Conservation (phyloP, 1,140 invertebrate genomes). For the Drosophila punjabiensis region DNA sequence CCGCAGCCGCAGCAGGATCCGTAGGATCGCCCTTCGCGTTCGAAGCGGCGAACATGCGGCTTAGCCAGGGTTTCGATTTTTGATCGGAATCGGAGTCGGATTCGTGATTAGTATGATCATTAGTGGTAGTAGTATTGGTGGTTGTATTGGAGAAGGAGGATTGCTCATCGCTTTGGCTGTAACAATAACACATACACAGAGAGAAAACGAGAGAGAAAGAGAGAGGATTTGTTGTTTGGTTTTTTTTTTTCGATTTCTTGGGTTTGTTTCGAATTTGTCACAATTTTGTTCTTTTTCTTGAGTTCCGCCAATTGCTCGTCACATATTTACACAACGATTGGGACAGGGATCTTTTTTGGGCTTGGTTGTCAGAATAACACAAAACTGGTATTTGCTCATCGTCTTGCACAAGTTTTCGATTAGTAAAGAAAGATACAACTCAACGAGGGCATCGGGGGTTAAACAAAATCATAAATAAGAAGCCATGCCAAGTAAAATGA, state of each 20-base stretch:
- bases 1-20: slow-evolving; percentile 37
- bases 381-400: slow-evolving; percentile 38
- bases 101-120: slow-evolving; percentile 73
- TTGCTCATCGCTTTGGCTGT: slow-evolving; percentile 82
- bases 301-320: slow-evolving; percentile 50
- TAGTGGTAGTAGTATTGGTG: slow-evolving; percentile 75
- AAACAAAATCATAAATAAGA: slow-evolving; percentile 67
- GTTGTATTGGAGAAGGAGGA: slow-evolving; percentile 77
- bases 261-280: slow-evolving; percentile 42
- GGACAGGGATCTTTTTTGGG: slow-evolving; percentile 33
- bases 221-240: slow-evolving; percentile 63
- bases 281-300: slow-evolving; percentile 20
- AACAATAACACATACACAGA: slow-evolving; percentile 85
- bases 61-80: slow-evolving; percentile 84
- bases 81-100: slow-evolving; percentile 62
- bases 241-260: slow-evolving; percentile 31
- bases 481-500: slow-evolving; percentile 71
- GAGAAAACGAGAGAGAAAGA: slow-evolving; percentile 67
- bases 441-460: slow-evolving; percentile 35
- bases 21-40: slow-evolving; percentile 52
- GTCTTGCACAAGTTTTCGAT: slow-evolving; percentile 51
- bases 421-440: slow-evolving; percentile 56
- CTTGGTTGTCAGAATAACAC: slow-evolving; percentile 14
- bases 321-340: slow-evolving; percentile 44
- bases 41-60: slow-evolving; percentile 75